Base-by-base conservation (phyloP, 2,113 vertebrate genomes). In the Psammodynastes pulverulentus region DNA sequence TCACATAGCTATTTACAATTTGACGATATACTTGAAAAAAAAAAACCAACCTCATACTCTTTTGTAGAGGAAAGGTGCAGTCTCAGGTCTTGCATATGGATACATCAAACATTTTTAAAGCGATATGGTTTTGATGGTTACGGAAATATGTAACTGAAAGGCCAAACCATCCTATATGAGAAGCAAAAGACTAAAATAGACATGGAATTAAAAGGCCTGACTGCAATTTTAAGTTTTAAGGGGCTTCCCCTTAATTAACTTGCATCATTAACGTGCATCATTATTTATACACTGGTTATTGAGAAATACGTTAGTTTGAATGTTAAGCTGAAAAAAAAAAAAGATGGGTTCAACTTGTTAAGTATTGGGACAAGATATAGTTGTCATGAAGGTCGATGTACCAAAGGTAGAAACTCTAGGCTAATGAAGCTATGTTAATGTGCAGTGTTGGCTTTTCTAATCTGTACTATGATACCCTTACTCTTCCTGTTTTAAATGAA, bases 331-430 rank as follows among this genome's bases (percentile, higher is more conserved):
- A 93, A 91, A 17, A 52, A 72, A 56, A 67, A 29, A 84, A 89
- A 94, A 94, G 15, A 79, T 95, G 93, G 93, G 79, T 96, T 17
- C 58, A 79, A n/a, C 91, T 91, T 92, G 85, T 95, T 94, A 93
- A 94, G 84, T 7, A 19, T 97, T 97, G 93, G 84, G 95, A 93
- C 88, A 93, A 96, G 91, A 90, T 96, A 95, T 94, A 90, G 94
- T 97, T 97, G 96, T 97, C 95, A 96, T 96, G 90, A 96, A 97
- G 96, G 95, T 97, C 97, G 96, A 97, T 97, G 97, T 97, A 98
- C 98, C 98, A 98, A 98, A 98, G 97, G 97, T 97, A 98, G 97
- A 97, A 95, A 96, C 95, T 95, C 96, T 97, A 96, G 97, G 96
- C 96, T 97, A 97, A 96, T 95, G 94, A 97, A 97, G 97, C 94